A percentile compares a stretch with the other conserved stretches of the same genome.
These are phyloP conservation scores for Acanthurus lineatus DNA, from an alignment of 2,797 vertebrate genomes.

Conservation along the genomic window DNA sequence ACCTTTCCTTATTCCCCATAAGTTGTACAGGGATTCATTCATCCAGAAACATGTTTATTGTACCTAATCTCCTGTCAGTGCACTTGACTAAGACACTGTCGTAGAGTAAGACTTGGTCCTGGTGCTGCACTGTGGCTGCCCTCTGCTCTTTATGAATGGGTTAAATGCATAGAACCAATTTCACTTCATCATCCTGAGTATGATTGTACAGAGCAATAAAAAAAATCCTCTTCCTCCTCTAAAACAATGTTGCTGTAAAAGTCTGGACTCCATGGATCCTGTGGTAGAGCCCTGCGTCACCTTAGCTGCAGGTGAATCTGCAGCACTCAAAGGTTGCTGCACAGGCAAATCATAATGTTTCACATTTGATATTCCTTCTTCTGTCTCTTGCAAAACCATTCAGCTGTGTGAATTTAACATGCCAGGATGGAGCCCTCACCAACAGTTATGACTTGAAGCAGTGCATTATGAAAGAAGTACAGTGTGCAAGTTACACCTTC, in stretches of 20 bases:
- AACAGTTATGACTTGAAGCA: constrained; percentile 41
- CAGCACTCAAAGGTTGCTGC: constrained; percentile 23
- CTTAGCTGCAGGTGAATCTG: constrained; percentile 37
- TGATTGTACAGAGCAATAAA: too few relatives aligned
- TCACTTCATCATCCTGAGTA: too few relatives aligned
- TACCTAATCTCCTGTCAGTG: too few relatives aligned
- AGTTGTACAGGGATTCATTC: background rate
- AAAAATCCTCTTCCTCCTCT: too few relatives aligned
- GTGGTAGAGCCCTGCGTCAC: background rate
- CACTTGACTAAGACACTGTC: too few relatives aligned
- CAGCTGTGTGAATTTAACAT: constrained; percentile 61
- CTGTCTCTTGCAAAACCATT: constrained; percentile 51
- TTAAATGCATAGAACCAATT: too few relatives aligned
- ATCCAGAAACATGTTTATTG: background rate
- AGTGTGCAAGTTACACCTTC: constrained; percentile 44
- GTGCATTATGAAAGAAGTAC: constrained; percentile 57
- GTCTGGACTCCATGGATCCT: constrained; percentile 8
- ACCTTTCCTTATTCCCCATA: background rate
- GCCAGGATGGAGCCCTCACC: constrained; percentile 57
- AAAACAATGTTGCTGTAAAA: background rate
- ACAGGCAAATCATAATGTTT: constrained; percentile 36
- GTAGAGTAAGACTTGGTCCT: too few relatives aligned
- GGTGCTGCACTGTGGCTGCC: too few relatives aligned
- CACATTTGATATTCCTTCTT: constrained; percentile 49
- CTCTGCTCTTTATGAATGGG: too few relatives aligned